Evolutionary conservation across 2,888 invertebrate genomes (phyloP).

Genomic region (Pammene aurita): DNA sequence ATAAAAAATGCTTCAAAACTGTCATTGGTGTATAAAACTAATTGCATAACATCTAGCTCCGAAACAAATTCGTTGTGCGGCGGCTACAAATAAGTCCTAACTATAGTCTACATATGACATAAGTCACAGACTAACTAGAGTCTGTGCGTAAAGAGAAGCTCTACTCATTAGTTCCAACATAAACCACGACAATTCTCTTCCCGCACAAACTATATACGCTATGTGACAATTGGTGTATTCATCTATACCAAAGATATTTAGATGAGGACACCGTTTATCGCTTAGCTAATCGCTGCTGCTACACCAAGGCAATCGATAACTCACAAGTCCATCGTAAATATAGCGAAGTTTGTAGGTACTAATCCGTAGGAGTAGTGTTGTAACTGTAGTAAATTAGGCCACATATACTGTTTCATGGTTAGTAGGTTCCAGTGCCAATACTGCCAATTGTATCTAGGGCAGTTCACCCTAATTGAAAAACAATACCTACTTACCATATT

Average conservation of each 20-base stretch:
- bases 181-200: too few relatives aligned
- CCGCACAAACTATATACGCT: not conserved
- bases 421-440: too few relatives aligned
- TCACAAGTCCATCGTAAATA: too few relatives aligned
- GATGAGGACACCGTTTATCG: not conserved
- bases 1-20: constrained; percentile 81
- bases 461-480: too few relatives aligned
- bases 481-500: too few relatives aligned
- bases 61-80: constrained; percentile 63
- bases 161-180: too few relatives aligned
- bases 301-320: not conserved
- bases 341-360: too few relatives aligned
- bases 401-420: too few relatives aligned
- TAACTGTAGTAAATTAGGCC: too few relatives aligned
- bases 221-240: not conserved
- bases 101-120: not conserved
- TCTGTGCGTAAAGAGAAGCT: too few relatives aligned
- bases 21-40: constrained; percentile 81
- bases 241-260: not conserved
- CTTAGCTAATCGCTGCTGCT: constrained; percentile 5
- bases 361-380: too few relatives aligned
- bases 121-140: not conserved
- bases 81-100: constrained; percentile 57
- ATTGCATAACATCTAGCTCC: constrained; percentile 65
- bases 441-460: too few relatives aligned